Base-by-base conservation (phyloP, 2,888 invertebrate genomes). In the Argynnis bischoffii region DNA sequence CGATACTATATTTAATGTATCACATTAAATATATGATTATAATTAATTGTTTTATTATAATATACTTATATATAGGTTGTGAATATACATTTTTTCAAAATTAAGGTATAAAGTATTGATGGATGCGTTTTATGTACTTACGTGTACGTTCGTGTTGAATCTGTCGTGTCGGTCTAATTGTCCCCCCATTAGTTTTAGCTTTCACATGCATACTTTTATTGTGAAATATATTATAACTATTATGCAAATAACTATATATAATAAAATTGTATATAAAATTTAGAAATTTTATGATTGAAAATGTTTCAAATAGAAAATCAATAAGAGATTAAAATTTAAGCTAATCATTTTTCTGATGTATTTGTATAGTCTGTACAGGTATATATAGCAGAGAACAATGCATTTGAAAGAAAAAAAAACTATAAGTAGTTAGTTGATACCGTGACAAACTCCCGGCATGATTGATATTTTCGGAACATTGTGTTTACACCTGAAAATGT, bases 131-230 rank as follows among this genome's bases (percentile, higher is more conserved):
- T 6, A 55, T 55, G 47, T 64, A 55, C 16, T 0, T 5, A 55
- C 50, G 35, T 64, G 4, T 5, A 55, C 50, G 35, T 64, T 41
- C 18, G 55, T 64, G 18, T 56, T 35, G 6, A 57, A 57, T 56
- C 41, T 55, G 48, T 46, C 56, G 41, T 41, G 21, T 35, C 48
- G 64, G 50, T 51, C 41, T 64, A 50, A 56, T 21, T 64, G 56
- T 64, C 50, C 41, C 56, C 56, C 46, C 41, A 15, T 18, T 56
- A 41, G 31, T 57, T 50, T 13, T n/a, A 26, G 21, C n/a, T 56
- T 56, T 57, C 51, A 51, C 35, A 51, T 56, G 64, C 64, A 64
- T 59, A 21, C 5, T 59, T 35, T 41, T 11, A 41, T 41, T 11
- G 35, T 35, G 6, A 35, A 35, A 8, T 35, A 35, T 35, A 8